Evolutionary conservation across 2,888 invertebrate species (phyloP).

Genomic region (Melipona bicolor): DNA sequence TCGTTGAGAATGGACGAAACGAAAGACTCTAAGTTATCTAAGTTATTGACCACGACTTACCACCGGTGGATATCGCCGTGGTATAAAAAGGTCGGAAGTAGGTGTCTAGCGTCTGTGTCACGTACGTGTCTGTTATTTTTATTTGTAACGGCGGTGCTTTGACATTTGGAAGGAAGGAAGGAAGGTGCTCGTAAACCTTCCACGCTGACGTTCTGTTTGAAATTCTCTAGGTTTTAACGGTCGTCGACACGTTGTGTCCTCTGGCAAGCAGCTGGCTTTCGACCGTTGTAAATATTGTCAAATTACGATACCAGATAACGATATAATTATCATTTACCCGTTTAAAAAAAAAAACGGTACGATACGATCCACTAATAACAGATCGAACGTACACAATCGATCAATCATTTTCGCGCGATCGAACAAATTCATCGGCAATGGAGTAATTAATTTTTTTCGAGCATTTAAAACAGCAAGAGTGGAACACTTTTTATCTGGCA

Average conservation of each 20-base stretch:
- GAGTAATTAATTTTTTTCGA: neutral
- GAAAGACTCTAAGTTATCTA: neutral
- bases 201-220: constrained; percentile 44
- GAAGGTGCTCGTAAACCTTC: constrained; percentile 51
- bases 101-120: constrained; percentile 6
- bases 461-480: neutral
- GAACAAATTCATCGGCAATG: neutral
- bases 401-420: neutral
- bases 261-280: constrained; percentile 6
- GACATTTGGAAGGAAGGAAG: constrained; percentile 45
- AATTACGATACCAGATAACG: constrained; percentile 21
- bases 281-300: constrained; percentile 44
- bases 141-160: constrained; percentile 41
- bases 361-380: neutral
- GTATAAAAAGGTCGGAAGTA: constrained; percentile 30
- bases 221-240: constrained; percentile 52
- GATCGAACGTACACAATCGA: neutral
- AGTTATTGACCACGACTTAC: constrained; percentile 16
- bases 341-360: constrained; percentile 2
- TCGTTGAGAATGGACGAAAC: neutral
- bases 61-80: neutral
- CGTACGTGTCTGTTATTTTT: constrained; percentile 22
- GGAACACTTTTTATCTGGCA: neutral
- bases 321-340: constrained; percentile 17
- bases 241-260: constrained; percentile 40